A percentile compares a stretch with the other conserved stretches of the same genome.
Conservation (phyloP, 2,797 vertebrate species). For the Acanthurus leucopareius region DNA sequence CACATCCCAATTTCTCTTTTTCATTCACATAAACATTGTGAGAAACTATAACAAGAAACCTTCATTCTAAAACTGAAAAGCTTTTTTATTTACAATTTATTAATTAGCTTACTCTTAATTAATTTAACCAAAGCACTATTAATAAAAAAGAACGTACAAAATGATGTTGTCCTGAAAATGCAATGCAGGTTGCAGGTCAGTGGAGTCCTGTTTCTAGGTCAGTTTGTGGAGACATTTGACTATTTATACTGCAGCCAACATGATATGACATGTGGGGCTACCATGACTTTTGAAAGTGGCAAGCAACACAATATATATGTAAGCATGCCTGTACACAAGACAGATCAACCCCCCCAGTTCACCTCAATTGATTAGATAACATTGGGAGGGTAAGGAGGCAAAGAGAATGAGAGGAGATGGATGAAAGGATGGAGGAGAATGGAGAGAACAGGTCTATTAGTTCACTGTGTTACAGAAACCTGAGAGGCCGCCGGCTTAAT, state of each 20-base stretch:
- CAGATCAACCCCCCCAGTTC: not conserved
- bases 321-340: constrained; percentile 4
- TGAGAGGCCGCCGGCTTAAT: constrained; percentile 85
- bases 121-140: too few species aligned
- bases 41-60: not conserved
- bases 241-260: constrained; percentile 81
- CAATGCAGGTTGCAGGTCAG: not conserved
- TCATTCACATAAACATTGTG: not conserved
- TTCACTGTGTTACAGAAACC: constrained; percentile 84
- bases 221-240: constrained; percentile 86
- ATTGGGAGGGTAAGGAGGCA: constrained; percentile 30
- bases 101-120: too few species aligned
- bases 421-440: constrained; percentile 29
- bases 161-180: not conserved
- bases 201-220: constrained; percentile 78
- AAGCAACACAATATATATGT: not conserved
- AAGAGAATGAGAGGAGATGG: constrained; percentile 59
- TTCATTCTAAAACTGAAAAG: not conserved
- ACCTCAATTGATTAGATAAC: constrained; percentile 65
- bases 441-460: constrained; percentile 80
- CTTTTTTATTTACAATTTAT: not conserved
- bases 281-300: constrained; percentile 19
- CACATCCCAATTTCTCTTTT: not conserved
- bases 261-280: constrained; percentile 56
- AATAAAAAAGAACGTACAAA: not conserved